phyloP scores from a whole-genome alignment of 2,797 vertebrate genomes.

The Cuniculus paca region DNA sequence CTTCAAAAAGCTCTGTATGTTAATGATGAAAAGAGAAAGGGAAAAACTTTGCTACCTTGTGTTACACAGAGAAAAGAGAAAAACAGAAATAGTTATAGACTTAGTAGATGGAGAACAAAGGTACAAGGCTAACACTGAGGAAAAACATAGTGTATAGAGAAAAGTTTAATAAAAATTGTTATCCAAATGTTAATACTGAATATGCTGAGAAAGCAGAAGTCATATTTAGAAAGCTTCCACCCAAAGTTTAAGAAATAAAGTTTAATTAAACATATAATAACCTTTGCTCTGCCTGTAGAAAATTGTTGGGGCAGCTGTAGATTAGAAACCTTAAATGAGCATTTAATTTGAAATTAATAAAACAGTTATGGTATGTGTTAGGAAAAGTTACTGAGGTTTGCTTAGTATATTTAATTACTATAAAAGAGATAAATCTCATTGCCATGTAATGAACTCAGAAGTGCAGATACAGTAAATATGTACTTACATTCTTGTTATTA shows the following conservation, averaged over 20 bases:
- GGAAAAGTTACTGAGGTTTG: constrained; percentile 92
- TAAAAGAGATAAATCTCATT: constrained; percentile 91
- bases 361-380: constrained; percentile 91
- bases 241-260: constrained; percentile 68
- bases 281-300: constrained; percentile 83
- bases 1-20: neutral
- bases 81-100: neutral
- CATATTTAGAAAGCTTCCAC: constrained; percentile 58
- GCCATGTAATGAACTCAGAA: constrained; percentile 91
- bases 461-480: constrained; percentile 92
- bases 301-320: constrained; percentile 87
- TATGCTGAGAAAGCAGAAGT: constrained; percentile 64
- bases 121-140: neutral
- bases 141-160: neutral
- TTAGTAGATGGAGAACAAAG: constrained; percentile 17
- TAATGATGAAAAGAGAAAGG: neutral
- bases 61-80: neutral
- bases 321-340: constrained; percentile 89
- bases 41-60: neutral
- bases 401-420: constrained; percentile 92
- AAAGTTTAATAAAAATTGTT: constrained; percentile 54
- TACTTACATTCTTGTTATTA: constrained; percentile 91
- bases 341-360: constrained; percentile 92
- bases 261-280: constrained; percentile 84
- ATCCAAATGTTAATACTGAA: constrained; percentile 45